These are phyloP conservation scores for Platichthys stellatus DNA, from an alignment of 2,113 vertebrate species.

Conservation along the genomic window DNA sequence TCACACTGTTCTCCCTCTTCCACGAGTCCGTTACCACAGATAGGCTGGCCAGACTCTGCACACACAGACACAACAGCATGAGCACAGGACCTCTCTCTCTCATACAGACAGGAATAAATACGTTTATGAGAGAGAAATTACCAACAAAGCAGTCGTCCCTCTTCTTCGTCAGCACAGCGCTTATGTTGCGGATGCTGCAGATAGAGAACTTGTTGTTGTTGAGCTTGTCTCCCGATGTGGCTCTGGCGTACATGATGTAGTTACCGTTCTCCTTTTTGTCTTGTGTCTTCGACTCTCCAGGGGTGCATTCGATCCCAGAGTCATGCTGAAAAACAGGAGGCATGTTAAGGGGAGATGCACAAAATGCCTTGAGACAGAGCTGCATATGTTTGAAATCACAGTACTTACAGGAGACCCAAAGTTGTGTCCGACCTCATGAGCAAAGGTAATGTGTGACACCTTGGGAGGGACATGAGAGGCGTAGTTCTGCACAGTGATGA, in stretches of 20 bases:
- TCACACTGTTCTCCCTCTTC: constrained; percentile 94
- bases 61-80: constrained; percentile 28
- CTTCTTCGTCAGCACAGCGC: constrained; percentile 92
- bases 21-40: constrained; percentile 96
- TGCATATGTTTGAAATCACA: neutral
- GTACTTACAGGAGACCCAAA: constrained; percentile 97
- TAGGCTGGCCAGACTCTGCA: constrained; percentile 96
- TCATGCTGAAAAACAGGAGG: constrained; percentile 88
- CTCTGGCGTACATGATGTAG: constrained; percentile 98
- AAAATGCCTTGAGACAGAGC: constrained; percentile 1
- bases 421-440: constrained; percentile 98
- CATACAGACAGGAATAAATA: neutral
- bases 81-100: constrained; percentile 37
- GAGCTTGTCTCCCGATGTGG: constrained; percentile 94
- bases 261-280: constrained; percentile 93
- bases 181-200: constrained; percentile 96
- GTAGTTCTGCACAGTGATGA: constrained; percentile 99
- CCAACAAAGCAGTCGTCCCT: constrained; percentile 93
- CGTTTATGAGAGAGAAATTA: constrained; percentile 72
- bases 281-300: constrained; percentile 91
- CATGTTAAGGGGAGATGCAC: neutral
- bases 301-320: constrained; percentile 94
- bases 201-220: constrained; percentile 98
- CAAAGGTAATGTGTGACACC: constrained; percentile 98
- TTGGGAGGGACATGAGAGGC: constrained; percentile 97